A percentile compares a stretch with the other conserved stretches of the same genome.
phyloP scores from a whole-genome alignment of 2,888 invertebrate genomes.

The Clusia tigrina region DNA sequence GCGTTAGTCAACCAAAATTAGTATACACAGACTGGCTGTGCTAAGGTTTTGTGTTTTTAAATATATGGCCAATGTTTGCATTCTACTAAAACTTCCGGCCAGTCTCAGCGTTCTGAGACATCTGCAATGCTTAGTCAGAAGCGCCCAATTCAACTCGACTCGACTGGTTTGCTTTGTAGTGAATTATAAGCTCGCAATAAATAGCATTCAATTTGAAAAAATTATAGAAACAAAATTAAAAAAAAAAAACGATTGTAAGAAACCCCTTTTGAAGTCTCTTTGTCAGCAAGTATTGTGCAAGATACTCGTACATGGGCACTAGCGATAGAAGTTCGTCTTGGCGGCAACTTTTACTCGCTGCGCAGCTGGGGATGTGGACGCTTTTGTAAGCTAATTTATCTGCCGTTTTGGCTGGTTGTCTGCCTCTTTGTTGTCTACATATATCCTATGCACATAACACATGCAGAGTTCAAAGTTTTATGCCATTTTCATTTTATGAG shows the following conservation, averaged over 20 bases:
- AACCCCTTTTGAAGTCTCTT: not conserved
- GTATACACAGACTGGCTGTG: too few relatives aligned
- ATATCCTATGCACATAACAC: too few relatives aligned
- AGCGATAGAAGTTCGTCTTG: not conserved
- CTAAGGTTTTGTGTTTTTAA: too few relatives aligned
- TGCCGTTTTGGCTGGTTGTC: not conserved
- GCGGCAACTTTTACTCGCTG: not conserved
- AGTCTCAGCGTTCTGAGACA: too few relatives aligned
- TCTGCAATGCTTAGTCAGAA: too few relatives aligned
- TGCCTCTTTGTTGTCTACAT: too few relatives aligned
- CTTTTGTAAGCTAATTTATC: not conserved
- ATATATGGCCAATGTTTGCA: too few relatives aligned
- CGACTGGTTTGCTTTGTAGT: not conserved
- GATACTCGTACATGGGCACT: too few relatives aligned
- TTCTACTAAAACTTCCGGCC: too few relatives aligned
- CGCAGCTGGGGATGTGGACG: not conserved
- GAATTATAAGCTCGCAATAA: not conserved
- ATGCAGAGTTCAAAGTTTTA: too few relatives aligned
- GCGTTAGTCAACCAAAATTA: too few relatives aligned
- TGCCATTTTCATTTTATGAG: slow-evolving; percentile 34
- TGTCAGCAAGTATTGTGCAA: not conserved
- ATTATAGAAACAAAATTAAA: slow-evolving; percentile 10
- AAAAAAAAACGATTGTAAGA: slow-evolving; percentile 1
- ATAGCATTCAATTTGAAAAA: slow-evolving; percentile 3
- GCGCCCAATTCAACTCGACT: not conserved